Percentiles rank a stretch among this genome's conserved stretches.
These are phyloP conservation scores for Anoplopoma fimbria DNA, from an alignment of 2,113 vertebrate genomes.

Conservation along the genomic window DNA sequence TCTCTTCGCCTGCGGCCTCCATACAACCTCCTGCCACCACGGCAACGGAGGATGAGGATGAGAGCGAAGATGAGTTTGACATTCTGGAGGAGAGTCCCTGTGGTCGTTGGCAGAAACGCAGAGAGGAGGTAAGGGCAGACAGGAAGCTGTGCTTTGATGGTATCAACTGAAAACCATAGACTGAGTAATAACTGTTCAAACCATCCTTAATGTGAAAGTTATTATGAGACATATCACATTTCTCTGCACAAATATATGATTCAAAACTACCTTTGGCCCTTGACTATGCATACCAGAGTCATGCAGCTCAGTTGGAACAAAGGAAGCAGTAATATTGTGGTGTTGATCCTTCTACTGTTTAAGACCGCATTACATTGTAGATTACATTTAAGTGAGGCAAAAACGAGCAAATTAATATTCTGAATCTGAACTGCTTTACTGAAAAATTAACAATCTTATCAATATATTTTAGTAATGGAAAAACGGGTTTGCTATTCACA, in stretches of 20 bases:
- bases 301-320: not conserved
- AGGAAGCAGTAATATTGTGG: not conserved
- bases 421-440: not conserved
- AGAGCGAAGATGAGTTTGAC: conserved; percentile 97
- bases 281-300: not conserved
- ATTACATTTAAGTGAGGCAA: not conserved
- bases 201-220: not conserved
- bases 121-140: conserved; percentile 88
- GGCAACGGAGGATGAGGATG: conserved; percentile 92
- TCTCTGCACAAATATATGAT: not conserved
- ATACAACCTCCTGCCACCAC: conserved; percentile 79
- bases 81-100: conserved; percentile 98
- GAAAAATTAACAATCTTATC: not conserved
- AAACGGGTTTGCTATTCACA: not conserved
- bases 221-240: not conserved
- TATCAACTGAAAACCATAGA: not conserved
- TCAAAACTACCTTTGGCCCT: not conserved
- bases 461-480: not conserved
- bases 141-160: not conserved
- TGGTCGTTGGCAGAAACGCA: conserved; percentile 96
- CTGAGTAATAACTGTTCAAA: not conserved
- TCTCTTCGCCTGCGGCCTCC: conserved; percentile 87
- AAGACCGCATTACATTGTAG: not conserved
- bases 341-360: not conserved
- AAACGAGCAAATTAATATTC: not conserved